A percentile compares a stretch with the other conserved stretches of the same genome.
Evolutionary conservation across 1,140 invertebrate genomes (phyloP).

Genomic region (Drosophila orena): DNA sequence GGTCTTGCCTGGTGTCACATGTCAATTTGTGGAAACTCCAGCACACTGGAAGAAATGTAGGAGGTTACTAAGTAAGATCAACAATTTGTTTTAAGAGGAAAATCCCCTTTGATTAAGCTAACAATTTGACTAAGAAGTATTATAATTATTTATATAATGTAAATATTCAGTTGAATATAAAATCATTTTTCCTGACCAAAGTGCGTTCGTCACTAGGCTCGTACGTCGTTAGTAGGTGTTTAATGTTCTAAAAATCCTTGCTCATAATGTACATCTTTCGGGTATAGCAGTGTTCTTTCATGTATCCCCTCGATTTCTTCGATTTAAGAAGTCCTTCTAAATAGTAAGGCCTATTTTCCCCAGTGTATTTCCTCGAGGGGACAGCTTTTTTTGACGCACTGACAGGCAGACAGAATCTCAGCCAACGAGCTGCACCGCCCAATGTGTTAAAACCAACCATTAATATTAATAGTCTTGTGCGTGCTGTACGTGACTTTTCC

Average conservation of each 20-base stretch:
- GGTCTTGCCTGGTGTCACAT: conserved; percentile 69
- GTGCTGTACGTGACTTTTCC: conserved; percentile 83
- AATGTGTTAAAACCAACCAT: conserved; percentile 82
- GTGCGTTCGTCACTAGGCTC: no score
- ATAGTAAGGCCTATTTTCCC: neutral
- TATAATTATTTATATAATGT: no score
- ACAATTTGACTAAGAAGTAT: no score
- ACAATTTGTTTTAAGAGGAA: no score
- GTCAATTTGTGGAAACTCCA: conserved; percentile 69
- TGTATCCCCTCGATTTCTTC: no score
- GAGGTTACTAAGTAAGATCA: neutral
- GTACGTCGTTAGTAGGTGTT: neutral
- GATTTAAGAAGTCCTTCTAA: neutral
- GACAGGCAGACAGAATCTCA: conserved; percentile 29
- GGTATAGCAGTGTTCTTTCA: no score
- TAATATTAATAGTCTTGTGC: conserved; percentile 82
- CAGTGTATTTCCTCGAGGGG: conserved; percentile 15
- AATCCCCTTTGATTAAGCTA: no score
- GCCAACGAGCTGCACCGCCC: conserved; percentile 61
- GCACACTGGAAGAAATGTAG: conserved; percentile 21
- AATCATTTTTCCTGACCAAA: no score
- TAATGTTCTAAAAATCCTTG: neutral
- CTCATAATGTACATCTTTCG: no score
- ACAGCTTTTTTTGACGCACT: conserved; percentile 56
- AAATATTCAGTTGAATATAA: neutral